These are phyloP conservation scores for Heliconius hermathena DNA, from an alignment of 1,140 invertebrate genomes.

Conservation along the genomic window DNA sequence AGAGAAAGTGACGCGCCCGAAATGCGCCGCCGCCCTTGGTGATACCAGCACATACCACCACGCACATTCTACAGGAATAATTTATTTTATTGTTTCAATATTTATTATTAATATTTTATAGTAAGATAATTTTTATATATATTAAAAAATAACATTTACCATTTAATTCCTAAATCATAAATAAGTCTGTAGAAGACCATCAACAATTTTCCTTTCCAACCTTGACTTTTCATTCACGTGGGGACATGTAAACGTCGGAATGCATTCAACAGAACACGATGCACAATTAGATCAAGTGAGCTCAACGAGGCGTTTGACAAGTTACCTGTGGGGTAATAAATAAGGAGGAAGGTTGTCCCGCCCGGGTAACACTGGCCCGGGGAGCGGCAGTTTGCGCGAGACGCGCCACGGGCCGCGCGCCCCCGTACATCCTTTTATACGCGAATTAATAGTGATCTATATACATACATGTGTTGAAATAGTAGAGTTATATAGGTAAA, in stretches of 20 bases:
- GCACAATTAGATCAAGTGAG: slow-evolving; percentile 46
- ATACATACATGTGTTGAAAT: slow-evolving; percentile 33
- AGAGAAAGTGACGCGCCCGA: slow-evolving; percentile 65
- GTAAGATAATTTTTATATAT: not conserved
- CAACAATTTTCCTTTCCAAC: not conserved
- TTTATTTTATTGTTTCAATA: not conserved
- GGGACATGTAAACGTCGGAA: not conserved
- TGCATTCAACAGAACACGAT: slow-evolving; percentile 20
- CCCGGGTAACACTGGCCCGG: slow-evolving; percentile 63
- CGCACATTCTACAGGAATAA: not conserved
- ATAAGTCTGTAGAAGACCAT: not conserved
- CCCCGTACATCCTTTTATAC: slow-evolving; percentile 26
- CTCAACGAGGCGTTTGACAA: slow-evolving; percentile 45
- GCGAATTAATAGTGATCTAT: slow-evolving; percentile 35
- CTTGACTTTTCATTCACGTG: not conserved
- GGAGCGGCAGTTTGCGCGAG: slow-evolving; percentile 76
- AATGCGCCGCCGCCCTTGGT: slow-evolving; percentile 62
- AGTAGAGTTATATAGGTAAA: slow-evolving; percentile 5
- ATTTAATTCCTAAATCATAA: not conserved
- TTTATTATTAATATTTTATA: not conserved
- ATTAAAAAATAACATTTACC: too few relatives aligned
- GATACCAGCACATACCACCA: slow-evolving; percentile 44
- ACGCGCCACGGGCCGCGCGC: slow-evolving; percentile 62
- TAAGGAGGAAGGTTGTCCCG: slow-evolving; percentile 24
- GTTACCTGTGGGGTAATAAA: slow-evolving; percentile 23